Base-by-base conservation (phyloP, 2,797 vertebrate genomes). In the Anguilla megastoma region DNA sequence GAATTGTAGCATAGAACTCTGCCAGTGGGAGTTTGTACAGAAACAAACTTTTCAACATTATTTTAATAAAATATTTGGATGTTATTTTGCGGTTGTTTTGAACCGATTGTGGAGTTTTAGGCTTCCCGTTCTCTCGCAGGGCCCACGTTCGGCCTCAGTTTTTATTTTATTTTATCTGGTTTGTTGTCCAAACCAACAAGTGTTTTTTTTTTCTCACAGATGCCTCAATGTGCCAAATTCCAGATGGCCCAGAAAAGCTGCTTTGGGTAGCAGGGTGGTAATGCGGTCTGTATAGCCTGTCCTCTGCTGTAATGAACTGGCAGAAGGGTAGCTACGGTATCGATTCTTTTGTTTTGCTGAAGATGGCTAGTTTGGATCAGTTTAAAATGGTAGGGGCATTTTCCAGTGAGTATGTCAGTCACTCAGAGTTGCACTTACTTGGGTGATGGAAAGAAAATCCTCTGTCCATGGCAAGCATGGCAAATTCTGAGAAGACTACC, bases 101-200 rank as follows among this genome's bases (percentile, higher is more conserved):
- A 33, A 41, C 74, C 14, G 66, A 74, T 74, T 36, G 54, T 14
- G 1, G 21, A n/a, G 63, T 7, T 74, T 74, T 74, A 30, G 69
- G 27, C 69, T 14, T 12, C n/a, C 4, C 1, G 69, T 30, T 74
- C 4, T 33, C 12, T 41, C 33, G 24, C 74, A 41, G 36, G 12
- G 2, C 45, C 21, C 24, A n/a, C 8, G 9, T 69, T 71, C 66
- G 63, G 16, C 36, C 18, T 41, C 36, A 3, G 12, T 60, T 27
- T 21, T 21, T 0, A 66, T 87, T 60, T 84, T 41, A 41, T 41
- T 41, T 86, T 86, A 63, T 86, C 52, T 3, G 24, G 21, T 82
- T 60, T 76, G 91, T 91, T 90, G 88, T 86, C 85, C 63, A 83
- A 27, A 16, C 84, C 88, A 88, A 76, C 90, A 14, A 79, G 88